Base-by-base conservation (phyloP, 2,113 vertebrate species). In the Corydoras sp. region DNA sequence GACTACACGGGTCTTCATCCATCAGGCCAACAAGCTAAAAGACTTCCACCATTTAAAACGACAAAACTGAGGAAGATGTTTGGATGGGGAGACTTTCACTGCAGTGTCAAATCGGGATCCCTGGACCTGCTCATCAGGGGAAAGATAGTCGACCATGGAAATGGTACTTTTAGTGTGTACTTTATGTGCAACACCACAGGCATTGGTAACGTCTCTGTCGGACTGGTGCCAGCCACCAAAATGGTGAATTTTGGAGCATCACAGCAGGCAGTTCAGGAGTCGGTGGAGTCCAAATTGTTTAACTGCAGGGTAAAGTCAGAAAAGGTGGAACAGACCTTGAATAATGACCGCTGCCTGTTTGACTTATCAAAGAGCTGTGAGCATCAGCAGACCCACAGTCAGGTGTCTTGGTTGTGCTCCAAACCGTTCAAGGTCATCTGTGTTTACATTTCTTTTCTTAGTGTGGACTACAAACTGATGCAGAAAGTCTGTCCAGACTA, bases 21-120 rank as follows among this genome's bases (percentile, higher is more conserved):
- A 24, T 89, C 93, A 59, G 91, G 92, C 54, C 89, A 94, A 81
- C 89, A 94, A 78, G 87, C 90, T 48, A 97, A 97, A 81, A 85
- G 95, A 81, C 86, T 93, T 58, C 94, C 93, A 66, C 95, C 96
- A 0, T 92, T 97, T 79, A 99, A 99, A 85, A 95, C 95, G 6
- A 94, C 94, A 73, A 98, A 98, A 85, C 95, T 97, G 83, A 99
- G 98, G 93, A 99, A 99, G 90, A 98, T 99, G 97, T 99, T 99
- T 72, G 97, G 96, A 72, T 98, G 97, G 97, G 97, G 97, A 0
- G 96, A 98, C 88, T 99, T 99, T 85, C 94, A 98, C 83, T 98
- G 95, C 81, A 99, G 96, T 83, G 96, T 98, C 87, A 98, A 95
- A 86, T 97, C 97, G 49, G 91, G 96, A 77, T 98, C 96, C 86